phyloP scores from a whole-genome alignment of 2,888 invertebrate genomes.

The Sarcophaga caerulescens region DNA sequence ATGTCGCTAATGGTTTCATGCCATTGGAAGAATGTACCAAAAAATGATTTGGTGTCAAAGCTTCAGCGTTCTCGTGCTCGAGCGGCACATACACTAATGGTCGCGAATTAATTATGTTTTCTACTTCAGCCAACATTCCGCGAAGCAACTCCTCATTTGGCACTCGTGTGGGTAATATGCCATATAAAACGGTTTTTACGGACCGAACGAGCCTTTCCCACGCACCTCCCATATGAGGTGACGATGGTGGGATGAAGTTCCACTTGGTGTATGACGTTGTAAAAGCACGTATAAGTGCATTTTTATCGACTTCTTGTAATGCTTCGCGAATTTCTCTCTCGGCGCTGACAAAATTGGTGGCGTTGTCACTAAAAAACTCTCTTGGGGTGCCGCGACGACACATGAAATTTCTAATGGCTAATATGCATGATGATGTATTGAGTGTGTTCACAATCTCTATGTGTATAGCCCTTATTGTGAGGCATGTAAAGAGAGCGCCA shows the following conservation, averaged over 20 bases:
- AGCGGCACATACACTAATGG: not conserved
- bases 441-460: conserved; percentile 49
- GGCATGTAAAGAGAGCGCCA: conserved; percentile 36
- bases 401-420: conserved; percentile 62
- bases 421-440: conserved; percentile 56
- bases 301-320: no score
- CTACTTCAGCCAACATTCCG: conserved; percentile 44
- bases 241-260: conserved; percentile 70
- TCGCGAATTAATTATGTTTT: conserved; percentile 16
- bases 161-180: conserved; percentile 54
- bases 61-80: not conserved
- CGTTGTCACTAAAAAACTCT: no score
- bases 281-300: no score
- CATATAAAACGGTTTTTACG: conserved; percentile 61
- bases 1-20: conserved; percentile 49
- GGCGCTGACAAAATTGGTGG: conserved; percentile 62
- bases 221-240: conserved; percentile 68
- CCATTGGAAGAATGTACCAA: conserved; percentile 43
- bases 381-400: no score
- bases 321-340: conserved; percentile 59
- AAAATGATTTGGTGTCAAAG: conserved; percentile 36
- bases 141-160: conserved; percentile 68
- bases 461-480: no score
- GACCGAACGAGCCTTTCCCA: conserved; percentile 60
- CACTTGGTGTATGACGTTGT: conserved; percentile 58